Evolutionary conservation across 1,140 invertebrate genomes (phyloP).

Genomic region (Drosophila serrata): DNA sequence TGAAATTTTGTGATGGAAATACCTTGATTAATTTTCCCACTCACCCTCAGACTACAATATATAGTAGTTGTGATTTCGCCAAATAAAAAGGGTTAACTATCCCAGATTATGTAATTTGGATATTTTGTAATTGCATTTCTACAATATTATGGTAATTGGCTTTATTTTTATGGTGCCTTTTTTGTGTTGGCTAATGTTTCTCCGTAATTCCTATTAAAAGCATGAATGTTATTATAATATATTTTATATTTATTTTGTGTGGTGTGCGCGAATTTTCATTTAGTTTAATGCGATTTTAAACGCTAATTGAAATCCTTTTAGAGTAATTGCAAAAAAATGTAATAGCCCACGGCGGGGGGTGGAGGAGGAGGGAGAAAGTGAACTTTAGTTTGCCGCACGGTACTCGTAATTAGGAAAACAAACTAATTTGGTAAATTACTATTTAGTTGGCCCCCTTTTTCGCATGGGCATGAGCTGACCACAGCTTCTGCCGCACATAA

Average conservation of each 20-base stretch:
- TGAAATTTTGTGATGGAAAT: conserved; percentile 31
- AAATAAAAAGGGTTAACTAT: neutral
- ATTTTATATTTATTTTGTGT: conserved; percentile 29
- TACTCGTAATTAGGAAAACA: conserved; percentile 65
- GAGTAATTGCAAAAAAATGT: conserved; percentile 73
- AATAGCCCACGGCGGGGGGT: conserved; percentile 34
- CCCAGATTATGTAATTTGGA: conserved; percentile 35
- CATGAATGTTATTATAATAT: conserved; percentile 45
- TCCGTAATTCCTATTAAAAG: conserved; percentile 46
- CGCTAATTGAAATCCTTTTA: conserved; percentile 81
- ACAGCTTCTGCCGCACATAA: conserved; percentile 63
- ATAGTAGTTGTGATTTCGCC: conserved; percentile 4
- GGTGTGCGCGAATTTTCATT: conserved; percentile 46
- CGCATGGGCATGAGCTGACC: conserved; percentile 47
- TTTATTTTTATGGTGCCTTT: conserved; percentile 15
- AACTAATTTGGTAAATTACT: conserved; percentile 83
- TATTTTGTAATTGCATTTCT: conserved; percentile 75
- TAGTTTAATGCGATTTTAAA: conserved; percentile 61
- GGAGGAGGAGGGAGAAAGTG: conserved; percentile 18
- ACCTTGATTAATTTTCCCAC: conserved; percentile 39
- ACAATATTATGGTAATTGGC: conserved; percentile 67
- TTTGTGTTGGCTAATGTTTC: conserved; percentile 39
- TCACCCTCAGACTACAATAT: neutral
- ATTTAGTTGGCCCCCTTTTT: conserved; percentile 59
- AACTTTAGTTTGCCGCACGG: conserved; percentile 25